A percentile compares a stretch with the other conserved stretches of the same genome.
These are phyloP conservation scores for Strix aluco DNA, from an alignment of 2,113 vertebrate species.

Conservation along the genomic window DNA sequence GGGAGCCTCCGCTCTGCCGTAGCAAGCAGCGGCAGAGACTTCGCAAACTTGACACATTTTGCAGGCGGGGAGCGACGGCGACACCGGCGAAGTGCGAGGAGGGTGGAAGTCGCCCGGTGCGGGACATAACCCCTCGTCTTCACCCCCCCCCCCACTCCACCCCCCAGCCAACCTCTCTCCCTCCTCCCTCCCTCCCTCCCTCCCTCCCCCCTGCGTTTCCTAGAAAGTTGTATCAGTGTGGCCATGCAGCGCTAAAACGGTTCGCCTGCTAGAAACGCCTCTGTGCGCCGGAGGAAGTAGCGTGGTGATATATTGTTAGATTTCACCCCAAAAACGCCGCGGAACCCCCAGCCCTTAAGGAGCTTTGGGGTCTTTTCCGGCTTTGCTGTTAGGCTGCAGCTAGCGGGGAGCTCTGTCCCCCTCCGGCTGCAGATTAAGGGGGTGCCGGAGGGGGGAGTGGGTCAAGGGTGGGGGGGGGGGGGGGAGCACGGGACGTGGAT, in stretches of 20 bases:
- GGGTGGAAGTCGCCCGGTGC: neutral
- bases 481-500: neutral
- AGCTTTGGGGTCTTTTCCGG: neutral
- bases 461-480: too few relatives aligned
- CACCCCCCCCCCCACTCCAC: neutral
- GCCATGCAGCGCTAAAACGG: constrained; percentile 71
- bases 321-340: neutral
- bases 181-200: neutral
- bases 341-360: neutral
- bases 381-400: neutral
- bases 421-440: neutral
- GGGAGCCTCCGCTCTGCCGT: neutral
- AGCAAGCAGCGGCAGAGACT: neutral
- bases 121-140: neutral
- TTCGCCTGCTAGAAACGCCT: constrained; percentile 38
- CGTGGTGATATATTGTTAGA: neutral
- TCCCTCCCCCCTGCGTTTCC: constrained; percentile 77
- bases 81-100: neutral
- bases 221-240: constrained; percentile 86
- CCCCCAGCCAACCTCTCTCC: neutral
- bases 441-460: neutral
- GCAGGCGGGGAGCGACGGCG: neutral
- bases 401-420: neutral
- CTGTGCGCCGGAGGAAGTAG: constrained; percentile 46
- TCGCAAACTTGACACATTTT: neutral